Conservation (phyloP, 2,888 invertebrate species). For the Meteorus cinctellus region DNA sequence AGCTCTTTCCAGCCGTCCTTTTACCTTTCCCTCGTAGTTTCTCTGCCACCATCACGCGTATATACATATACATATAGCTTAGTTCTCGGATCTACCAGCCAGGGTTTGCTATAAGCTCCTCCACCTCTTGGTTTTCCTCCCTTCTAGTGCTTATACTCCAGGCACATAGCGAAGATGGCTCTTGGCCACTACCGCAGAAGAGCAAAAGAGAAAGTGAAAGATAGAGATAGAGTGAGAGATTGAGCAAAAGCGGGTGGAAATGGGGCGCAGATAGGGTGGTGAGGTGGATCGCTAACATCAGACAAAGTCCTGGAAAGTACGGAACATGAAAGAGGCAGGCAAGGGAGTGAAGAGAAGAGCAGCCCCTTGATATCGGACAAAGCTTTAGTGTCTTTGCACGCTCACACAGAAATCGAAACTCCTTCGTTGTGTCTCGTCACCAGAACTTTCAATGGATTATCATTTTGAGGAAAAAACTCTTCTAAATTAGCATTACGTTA, state of each 20-base stretch:
- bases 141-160: conserved; percentile 51
- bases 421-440: neutral
- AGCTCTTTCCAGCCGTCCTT: conserved; percentile 57
- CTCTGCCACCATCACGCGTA: conserved; percentile 21
- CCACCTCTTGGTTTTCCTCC: conserved; percentile 35
- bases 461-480: neutral
- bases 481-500: conserved; percentile 47
- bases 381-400: conserved; percentile 14
- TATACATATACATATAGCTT: conserved; percentile 34
- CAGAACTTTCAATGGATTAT: neutral
- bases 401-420: conserved; percentile 9
- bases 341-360: conserved; percentile 9
- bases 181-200: conserved; percentile 47
- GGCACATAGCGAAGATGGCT: conserved; percentile 51
- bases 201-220: conserved; percentile 35
- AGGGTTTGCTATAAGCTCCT: conserved; percentile 24
- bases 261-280: neutral
- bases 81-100: conserved; percentile 29
- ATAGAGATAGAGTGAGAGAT: conserved; percentile 31
- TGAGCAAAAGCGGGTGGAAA: conserved; percentile 18
- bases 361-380: conserved; percentile 34
- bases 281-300: conserved; percentile 38
- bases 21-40: conserved; percentile 55
- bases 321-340: conserved; percentile 42
- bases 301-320: conserved; percentile 43